Evolutionary conservation across 2,797 vertebrate genomes (phyloP), one percentile per base, ranked within the genome.

Genomic region (Lepidocolaptes lacrymiger): DNA sequence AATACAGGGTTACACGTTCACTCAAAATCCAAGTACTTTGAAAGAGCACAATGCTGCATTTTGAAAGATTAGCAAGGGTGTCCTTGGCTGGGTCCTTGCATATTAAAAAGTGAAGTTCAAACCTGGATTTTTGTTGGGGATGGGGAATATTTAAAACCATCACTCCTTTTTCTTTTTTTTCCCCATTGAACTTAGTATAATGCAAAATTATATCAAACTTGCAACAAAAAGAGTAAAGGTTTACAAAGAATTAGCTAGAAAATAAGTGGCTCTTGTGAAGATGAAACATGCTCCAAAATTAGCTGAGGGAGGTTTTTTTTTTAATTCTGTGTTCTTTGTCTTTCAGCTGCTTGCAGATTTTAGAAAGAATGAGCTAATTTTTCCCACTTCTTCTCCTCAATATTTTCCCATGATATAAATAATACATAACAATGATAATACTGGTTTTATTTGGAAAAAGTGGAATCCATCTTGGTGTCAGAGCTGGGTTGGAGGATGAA

Each of bases 41-140:
- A 95, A 94, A 80, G 55, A 92, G 66, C 49, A 95, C 69, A 91
- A 75, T 71, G 80, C 88, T 95, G 91, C 64, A 49, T 87, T 95
- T 86, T 91, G 78, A 89, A 90, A 93, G 93, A 96, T 93, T 91
- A 95, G 81, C 75, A 94, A 90, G 92, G 71, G 85, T 0, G n/a
- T 96, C 95, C 89, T 97, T 97, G 89, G 51, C 71, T 89, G 87
- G 89, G 68, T 92, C 66, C 83, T 90, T 96, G 94, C 79, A 92
- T 92, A 95, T 66, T 95, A 92, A 95, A 94, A 94, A 68, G 46
- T 71, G 88, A 83, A 84, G 91, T 93, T 95, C 72, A 91, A 95
- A 95, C 83, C 19, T 37, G 6, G 27, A 17, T 78, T 91, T 43
- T 89, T 85, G 83, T 89, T 95, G 59, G 66, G 55, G 52, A 79